Conservation (phyloP, 1,140 invertebrate genomes). For the Drosophila bocqueti region DNA sequence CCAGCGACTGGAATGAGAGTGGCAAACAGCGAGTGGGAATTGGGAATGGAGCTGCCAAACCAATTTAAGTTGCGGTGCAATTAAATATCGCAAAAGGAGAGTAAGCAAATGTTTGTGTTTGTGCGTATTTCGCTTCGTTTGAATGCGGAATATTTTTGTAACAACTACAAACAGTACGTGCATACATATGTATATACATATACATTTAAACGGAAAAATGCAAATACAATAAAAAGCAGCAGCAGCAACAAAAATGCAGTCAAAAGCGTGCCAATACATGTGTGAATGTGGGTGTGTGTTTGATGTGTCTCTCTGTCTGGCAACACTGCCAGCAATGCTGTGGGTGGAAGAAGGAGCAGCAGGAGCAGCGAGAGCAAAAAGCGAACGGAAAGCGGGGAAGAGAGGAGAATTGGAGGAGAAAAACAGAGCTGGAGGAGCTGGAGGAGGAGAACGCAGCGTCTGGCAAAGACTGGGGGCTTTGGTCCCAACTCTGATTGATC, state of each 20-base stretch:
- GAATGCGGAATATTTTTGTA: slow-evolving; percentile 76
- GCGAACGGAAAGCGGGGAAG: background rate
- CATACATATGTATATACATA: background rate
- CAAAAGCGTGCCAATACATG: slow-evolving; percentile 68
- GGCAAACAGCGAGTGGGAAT: too few species aligned
- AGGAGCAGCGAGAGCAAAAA: background rate
- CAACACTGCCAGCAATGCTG: slow-evolving; percentile 13
- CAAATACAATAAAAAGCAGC: slow-evolving; percentile 37
- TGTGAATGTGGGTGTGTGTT: slow-evolving; percentile 11
- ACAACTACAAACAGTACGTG: slow-evolving; percentile 36
- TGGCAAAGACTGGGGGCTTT: slow-evolving; percentile 14
- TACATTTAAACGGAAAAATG: slow-evolving; percentile 26
- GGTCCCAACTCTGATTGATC: slow-evolving; percentile 54
- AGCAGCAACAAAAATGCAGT: slow-evolving; percentile 32
- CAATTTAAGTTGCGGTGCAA: slow-evolving; percentile 45
- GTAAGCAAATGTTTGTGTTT: slow-evolving; percentile 73
- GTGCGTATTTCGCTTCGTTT: slow-evolving; percentile 67
- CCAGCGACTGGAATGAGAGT: background rate
- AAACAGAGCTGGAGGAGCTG: background rate
- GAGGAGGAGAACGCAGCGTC: background rate
- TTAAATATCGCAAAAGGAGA: slow-evolving; percentile 42
- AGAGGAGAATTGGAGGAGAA: background rate
- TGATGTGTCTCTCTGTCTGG: slow-evolving; percentile 9
- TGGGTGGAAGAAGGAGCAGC: slow-evolving; percentile 10
- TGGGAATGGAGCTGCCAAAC: background rate